Evolutionary conservation across 92 coral and sea anemone genomes (phyloP).

Genomic region (Porites cylindrica): DNA sequence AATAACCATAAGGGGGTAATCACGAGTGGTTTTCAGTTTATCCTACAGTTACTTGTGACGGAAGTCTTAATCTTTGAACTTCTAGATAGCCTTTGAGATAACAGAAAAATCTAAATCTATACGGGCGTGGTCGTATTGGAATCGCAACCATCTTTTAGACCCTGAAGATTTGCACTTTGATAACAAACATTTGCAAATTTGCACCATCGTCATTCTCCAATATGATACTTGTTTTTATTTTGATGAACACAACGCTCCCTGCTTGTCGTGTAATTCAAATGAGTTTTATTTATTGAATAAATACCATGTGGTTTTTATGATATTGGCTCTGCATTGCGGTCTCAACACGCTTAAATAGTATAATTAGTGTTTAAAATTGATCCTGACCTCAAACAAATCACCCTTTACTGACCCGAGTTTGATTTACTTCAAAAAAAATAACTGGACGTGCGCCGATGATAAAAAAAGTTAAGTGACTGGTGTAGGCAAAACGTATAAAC

Average conservation of each 20-base stretch:
- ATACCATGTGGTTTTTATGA: neutral
- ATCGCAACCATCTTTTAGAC: conserved; percentile 2
- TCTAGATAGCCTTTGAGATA: conserved; percentile 12
- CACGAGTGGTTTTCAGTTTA: neutral
- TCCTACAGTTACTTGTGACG: neutral
- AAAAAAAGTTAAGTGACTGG: neutral
- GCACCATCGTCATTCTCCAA: neutral
- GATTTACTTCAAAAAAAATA: neutral
- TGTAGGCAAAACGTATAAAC: neutral
- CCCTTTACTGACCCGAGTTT: neutral
- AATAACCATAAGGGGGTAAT: neutral
- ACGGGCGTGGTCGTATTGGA: neutral
- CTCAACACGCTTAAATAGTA: conserved; percentile 17
- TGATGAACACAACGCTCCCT: neutral
- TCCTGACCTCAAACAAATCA: conserved; percentile 4
- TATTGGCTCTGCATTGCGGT: neutral
- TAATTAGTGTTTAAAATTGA: neutral
- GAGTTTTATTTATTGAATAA: conserved; percentile 7
- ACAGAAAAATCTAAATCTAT: neutral
- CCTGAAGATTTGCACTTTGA: neutral
- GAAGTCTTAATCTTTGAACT: neutral
- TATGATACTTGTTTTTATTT: neutral
- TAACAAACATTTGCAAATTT: neutral
- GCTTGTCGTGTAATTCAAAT: neutral
- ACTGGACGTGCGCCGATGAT: neutral